phyloP scores from a whole-genome alignment of 2,797 vertebrate genomes.

The Hippocampus kuda region DNA sequence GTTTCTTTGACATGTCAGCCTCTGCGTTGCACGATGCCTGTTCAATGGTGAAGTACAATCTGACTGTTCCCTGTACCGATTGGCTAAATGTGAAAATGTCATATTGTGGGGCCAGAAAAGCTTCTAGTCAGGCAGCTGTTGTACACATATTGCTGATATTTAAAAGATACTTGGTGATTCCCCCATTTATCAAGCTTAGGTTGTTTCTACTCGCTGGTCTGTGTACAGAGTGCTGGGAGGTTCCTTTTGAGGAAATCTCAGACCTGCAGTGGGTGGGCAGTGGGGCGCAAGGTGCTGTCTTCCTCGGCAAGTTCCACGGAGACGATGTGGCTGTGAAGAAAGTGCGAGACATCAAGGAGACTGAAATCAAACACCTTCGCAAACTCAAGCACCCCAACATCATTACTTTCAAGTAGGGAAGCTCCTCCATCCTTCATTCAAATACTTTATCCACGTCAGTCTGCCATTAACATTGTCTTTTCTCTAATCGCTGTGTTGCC shows the following conservation, averaged over 20 bases:
- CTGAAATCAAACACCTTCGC: constrained; percentile 90
- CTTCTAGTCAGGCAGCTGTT: not conserved
- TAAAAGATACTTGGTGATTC: not conserved
- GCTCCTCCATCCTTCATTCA: not conserved
- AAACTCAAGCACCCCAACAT: constrained; percentile 95
- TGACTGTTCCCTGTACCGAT: constrained; percentile 1
- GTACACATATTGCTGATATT: not conserved
- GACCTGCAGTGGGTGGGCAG: constrained; percentile 98
- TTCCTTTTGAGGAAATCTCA: constrained; percentile 94
- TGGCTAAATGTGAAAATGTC: constrained; percentile 16
- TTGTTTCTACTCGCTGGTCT: constrained; percentile 9
- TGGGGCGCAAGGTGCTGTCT: constrained; percentile 90
- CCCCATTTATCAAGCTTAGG: not conserved
- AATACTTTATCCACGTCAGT: not conserved
- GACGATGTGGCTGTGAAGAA: constrained; percentile 96
- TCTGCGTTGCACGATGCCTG: constrained; percentile 15
- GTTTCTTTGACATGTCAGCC: constrained; percentile 29
- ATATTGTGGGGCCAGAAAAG: constrained; percentile 6
- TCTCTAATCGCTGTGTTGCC: not conserved
- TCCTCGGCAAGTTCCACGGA: constrained; percentile 86
- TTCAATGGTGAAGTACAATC: constrained; percentile 13
- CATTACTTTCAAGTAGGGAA: constrained; percentile 84
- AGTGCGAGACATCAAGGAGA: constrained; percentile 91
- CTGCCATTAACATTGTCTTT: not conserved
- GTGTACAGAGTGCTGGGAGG: constrained; percentile 79